These are phyloP conservation scores for Drosophila ficusphila DNA, from an alignment of 1,140 invertebrate genomes.

Conservation along the genomic window DNA sequence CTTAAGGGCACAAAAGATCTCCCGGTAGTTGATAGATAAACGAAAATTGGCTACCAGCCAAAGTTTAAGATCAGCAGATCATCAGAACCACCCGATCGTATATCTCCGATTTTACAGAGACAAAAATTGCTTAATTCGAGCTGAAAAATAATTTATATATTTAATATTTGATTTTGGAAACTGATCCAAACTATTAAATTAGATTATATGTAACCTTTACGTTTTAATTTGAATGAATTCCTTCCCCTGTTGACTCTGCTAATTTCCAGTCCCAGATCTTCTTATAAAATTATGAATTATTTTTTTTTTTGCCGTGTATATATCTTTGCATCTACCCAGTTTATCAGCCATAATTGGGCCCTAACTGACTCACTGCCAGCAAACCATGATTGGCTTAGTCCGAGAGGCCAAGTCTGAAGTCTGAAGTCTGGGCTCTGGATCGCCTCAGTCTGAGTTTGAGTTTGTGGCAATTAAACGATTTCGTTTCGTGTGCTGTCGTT, in stretches of 20 bases:
- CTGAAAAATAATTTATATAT: too few species aligned
- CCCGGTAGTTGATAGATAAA: slow-evolving; percentile 57
- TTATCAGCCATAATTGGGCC: slow-evolving; percentile 50
- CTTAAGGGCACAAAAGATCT: slow-evolving; percentile 12
- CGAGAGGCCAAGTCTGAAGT: background rate
- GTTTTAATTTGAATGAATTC: too few species aligned
- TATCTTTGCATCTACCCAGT: slow-evolving; percentile 12
- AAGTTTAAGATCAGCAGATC: background rate
- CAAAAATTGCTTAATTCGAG: background rate
- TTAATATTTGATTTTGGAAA: too few species aligned
- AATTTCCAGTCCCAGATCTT: background rate
- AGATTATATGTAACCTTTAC: too few species aligned
- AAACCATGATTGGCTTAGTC: slow-evolving; percentile 29
- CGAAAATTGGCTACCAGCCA: slow-evolving; percentile 40
- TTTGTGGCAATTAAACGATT: slow-evolving; percentile 74
- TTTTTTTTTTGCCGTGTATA: slow-evolving; percentile 3
- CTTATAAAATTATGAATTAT: background rate
- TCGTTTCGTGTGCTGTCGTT: slow-evolving; percentile 49
- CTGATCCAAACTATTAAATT: too few species aligned
- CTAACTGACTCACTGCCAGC: slow-evolving; percentile 53
- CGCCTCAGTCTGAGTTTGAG: slow-evolving; percentile 9
- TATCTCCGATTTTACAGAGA: too few species aligned
- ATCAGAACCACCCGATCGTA: background rate
- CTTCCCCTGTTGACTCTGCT: background rate
- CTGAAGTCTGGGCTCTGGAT: background rate